A percentile compares a stretch with the other conserved stretches of the same genome.
These are phyloP conservation scores for Octonoba sinensis DNA, from an alignment of 2,888 invertebrate genomes.

Conservation along the genomic window DNA sequence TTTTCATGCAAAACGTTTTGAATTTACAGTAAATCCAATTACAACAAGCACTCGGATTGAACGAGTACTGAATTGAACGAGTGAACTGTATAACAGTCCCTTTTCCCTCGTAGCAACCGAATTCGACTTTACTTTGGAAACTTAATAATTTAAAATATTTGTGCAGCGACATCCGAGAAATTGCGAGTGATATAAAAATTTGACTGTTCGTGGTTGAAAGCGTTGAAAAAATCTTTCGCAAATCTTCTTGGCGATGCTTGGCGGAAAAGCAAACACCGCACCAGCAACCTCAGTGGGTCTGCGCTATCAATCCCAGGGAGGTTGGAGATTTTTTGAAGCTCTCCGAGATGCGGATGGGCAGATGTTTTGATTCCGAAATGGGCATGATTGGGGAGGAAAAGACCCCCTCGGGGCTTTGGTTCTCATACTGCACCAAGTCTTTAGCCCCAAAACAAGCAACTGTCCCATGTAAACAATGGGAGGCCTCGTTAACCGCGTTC, in stretches of 20 bases:
- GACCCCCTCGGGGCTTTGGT: conserved; percentile 11
- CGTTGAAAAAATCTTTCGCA: no score
- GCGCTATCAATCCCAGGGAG: conserved; percentile 11
- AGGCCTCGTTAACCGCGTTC: conserved; percentile 33
- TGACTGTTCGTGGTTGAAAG: no score
- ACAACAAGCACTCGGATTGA: no score
- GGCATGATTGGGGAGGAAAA: conserved; percentile 18
- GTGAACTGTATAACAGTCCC: no score
- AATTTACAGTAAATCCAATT: no score
- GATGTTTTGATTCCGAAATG: conserved; percentile 33
- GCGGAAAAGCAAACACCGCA: neutral
- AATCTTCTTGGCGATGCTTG: conserved; percentile 12
- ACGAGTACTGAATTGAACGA: no score
- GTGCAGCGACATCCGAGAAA: no score
- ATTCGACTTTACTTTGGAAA: no score
- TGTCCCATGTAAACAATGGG: conserved; percentile 46
- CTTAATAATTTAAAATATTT: no score
- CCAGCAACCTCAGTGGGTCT: neutral
- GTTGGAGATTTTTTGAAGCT: conserved; percentile 31
- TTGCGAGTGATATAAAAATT: neutral
- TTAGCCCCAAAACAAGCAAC: conserved; percentile 47
- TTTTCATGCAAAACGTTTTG: no score
- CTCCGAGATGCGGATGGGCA: conserved; percentile 22
- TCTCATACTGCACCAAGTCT: conserved; percentile 27
- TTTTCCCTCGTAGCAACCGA: no score